Base-by-base conservation (phyloP, 1,140 invertebrate genomes). In the Colletes gigas region DNA sequence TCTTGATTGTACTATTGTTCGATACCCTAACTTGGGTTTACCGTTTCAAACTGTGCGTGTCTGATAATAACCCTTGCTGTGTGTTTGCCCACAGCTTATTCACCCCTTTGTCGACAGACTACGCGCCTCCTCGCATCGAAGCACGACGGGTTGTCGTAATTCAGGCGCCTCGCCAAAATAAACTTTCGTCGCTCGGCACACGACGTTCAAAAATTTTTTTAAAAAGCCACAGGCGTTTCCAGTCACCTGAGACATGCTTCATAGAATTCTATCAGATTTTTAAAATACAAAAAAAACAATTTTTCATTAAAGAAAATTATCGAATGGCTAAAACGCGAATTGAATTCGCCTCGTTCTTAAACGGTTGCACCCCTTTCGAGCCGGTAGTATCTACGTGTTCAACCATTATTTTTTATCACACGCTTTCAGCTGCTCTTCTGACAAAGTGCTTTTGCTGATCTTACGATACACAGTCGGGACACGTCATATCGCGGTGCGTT, bases 61-160 rank as follows among this genome's bases (percentile, higher is more conserved):
- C 47, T 44, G 72, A 55, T 72, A 85, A 76, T 47, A 55, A 14
- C 12, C 52, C 50, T 30, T 30, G 54, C 59, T 83, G 3, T 69
- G 50, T 72, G 68, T 83, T 83, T 77, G 68, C 52, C 57, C 55
- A 59, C 19, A 52, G 59, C 73, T 80, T 81, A 76, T 55, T 71
- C 68, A 77, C 19, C 79, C 70, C 83, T 78, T 78, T 69, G 60
- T 86, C 70, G 57, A 72, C 80, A 50, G 68, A 57, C 75, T 72
- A 52, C 47, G 59, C 41, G 72, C 21, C 55, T 66, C 54, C 65
- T 62, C 82, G 70, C 79, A 84, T 82, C 71, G 75, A 85, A 85
- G 84, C 83, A 67, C 69, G 69, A 78, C 74, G 70, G 71, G 59
- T 78, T 50, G n/a, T 63, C 63, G 19, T 84, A 71, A 86, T 86